phyloP scores from a whole-genome alignment of 2,797 vertebrate genomes.

The Phrynocephalus vlangalii region DNA sequence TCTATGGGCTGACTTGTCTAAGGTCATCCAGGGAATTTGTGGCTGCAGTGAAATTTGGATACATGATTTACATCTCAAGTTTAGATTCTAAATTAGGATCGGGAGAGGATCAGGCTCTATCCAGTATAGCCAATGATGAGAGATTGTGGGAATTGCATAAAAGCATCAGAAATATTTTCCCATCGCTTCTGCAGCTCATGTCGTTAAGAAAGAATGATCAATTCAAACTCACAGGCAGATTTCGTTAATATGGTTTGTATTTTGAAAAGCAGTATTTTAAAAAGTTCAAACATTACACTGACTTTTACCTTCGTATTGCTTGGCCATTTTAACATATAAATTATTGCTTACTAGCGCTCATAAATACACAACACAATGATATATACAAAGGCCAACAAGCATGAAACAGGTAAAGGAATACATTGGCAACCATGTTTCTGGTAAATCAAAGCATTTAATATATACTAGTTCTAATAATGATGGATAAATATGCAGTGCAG shows the following conservation, averaged over 20 bases:
- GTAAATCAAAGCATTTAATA: slow-evolving; percentile 87
- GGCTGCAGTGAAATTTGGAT: not conserved
- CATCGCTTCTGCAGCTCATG: too few species aligned
- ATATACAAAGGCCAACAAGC: slow-evolving; percentile 89
- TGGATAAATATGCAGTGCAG: slow-evolving; percentile 77
- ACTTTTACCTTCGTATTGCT: slow-evolving; percentile 82
- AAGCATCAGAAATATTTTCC: too few species aligned
- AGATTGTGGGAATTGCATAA: too few species aligned
- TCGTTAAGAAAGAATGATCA: not conserved
- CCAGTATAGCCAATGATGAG: too few species aligned
- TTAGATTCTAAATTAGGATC: not conserved
- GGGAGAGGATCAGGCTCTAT: not conserved
- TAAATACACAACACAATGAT: slow-evolving; percentile 85
- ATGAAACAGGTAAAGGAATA: slow-evolving; percentile 72
- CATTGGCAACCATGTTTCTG: slow-evolving; percentile 76
- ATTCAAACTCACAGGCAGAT: slow-evolving; percentile 53
- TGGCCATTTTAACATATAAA: slow-evolving; percentile 89
- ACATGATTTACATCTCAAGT: not conserved
- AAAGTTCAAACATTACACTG: slow-evolving; percentile 82
- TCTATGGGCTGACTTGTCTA: not conserved
- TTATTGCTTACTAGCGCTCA: slow-evolving; percentile 87
- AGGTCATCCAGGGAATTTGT: not conserved
- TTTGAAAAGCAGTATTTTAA: slow-evolving; percentile 82
- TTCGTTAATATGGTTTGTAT: slow-evolving; percentile 80
- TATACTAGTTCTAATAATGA: slow-evolving; percentile 80